Percentiles rank a stretch among this genome's conserved stretches.
phyloP scores from a whole-genome alignment of 1,140 invertebrate genomes.

The Trichonephila inaurata region DNA sequence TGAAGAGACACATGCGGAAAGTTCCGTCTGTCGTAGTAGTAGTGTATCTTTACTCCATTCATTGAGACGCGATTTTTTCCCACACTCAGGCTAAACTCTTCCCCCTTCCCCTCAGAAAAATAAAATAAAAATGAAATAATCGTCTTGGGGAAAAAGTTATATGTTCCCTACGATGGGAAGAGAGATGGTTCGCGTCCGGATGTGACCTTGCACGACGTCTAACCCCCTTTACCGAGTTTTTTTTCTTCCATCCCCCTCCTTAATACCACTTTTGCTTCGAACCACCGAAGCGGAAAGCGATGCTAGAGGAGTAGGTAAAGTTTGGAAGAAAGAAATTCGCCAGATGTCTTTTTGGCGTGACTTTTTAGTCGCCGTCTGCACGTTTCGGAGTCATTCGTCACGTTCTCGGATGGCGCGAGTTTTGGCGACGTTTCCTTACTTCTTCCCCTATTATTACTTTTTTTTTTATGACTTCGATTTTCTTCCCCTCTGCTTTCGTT shows the following conservation, averaged over 20 bases:
- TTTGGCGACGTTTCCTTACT: no score
- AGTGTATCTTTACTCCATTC: background rate
- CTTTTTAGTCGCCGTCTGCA: background rate
- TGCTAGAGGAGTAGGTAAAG: background rate
- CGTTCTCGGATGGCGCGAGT: background rate
- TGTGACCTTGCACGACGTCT: constrained; percentile 39
- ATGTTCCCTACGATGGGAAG: background rate
- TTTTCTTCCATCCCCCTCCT: constrained; percentile 6
- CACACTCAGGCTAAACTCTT: background rate
- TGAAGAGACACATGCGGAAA: background rate
- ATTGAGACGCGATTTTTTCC: background rate
- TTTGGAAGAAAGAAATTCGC: background rate
- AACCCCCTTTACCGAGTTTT: background rate
- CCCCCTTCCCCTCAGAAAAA: background rate
- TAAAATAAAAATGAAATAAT: constrained; percentile 42
- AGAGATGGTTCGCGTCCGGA: background rate
- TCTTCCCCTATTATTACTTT: background rate
- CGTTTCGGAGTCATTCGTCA: background rate
- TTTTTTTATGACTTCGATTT: background rate
- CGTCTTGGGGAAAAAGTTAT: background rate
- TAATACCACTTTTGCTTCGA: constrained; percentile 25
- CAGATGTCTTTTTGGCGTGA: background rate
- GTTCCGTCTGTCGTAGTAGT: background rate
- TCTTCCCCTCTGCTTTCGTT: background rate
- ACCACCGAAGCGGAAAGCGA: constrained; percentile 28